A percentile compares a stretch with the other conserved stretches of the same genome.
Conservation (phyloP, 2,113 vertebrate genomes). For the Clarias macrocephalus region DNA sequence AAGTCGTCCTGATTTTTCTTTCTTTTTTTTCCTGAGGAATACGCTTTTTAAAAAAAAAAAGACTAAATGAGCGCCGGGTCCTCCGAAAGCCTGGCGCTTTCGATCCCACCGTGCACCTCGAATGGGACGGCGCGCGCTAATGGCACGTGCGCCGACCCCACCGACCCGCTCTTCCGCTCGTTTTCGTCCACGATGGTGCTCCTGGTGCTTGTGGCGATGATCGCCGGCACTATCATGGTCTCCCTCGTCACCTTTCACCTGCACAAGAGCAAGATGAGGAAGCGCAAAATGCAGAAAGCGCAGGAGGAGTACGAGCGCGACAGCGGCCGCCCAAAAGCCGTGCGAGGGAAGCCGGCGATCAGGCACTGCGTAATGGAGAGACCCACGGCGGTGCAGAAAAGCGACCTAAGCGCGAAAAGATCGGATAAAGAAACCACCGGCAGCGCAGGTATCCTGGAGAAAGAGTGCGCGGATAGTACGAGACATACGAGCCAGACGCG, state of each 20-base stretch:
- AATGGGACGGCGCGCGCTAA: slow-evolving; percentile 78
- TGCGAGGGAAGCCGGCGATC: slow-evolving; percentile 43
- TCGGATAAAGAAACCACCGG: slow-evolving; percentile 30
- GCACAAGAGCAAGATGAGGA: slow-evolving; percentile 89
- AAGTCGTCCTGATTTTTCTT: background rate
- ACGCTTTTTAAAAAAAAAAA: slow-evolving; percentile 59
- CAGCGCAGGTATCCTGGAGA: slow-evolving; percentile 28
- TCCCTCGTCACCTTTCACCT: slow-evolving; percentile 85
- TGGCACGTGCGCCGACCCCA: slow-evolving; percentile 78
- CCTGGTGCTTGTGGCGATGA: slow-evolving; percentile 80
- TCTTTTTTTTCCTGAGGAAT: slow-evolving; percentile 27
- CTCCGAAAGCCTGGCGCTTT: slow-evolving; percentile 80
- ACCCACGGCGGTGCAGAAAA: slow-evolving; percentile 60
- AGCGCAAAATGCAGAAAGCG: slow-evolving; percentile 85
- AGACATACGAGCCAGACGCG: slow-evolving; percentile 57
- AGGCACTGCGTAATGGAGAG: slow-evolving; percentile 57
- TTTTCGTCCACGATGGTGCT: slow-evolving; percentile 86
- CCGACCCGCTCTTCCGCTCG: slow-evolving; percentile 84
- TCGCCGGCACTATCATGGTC: slow-evolving; percentile 81
- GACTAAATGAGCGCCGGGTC: slow-evolving; percentile 85
- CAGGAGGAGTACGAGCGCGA: slow-evolving; percentile 88
- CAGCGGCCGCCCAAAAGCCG: slow-evolving; percentile 70
- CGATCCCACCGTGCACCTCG: slow-evolving; percentile 79
- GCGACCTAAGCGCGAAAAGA: slow-evolving; percentile 45
- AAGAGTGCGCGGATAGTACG: slow-evolving; percentile 40